Base-by-base conservation (phyloP, 1,140 invertebrate species). In the Trichonephila clavata region DNA sequence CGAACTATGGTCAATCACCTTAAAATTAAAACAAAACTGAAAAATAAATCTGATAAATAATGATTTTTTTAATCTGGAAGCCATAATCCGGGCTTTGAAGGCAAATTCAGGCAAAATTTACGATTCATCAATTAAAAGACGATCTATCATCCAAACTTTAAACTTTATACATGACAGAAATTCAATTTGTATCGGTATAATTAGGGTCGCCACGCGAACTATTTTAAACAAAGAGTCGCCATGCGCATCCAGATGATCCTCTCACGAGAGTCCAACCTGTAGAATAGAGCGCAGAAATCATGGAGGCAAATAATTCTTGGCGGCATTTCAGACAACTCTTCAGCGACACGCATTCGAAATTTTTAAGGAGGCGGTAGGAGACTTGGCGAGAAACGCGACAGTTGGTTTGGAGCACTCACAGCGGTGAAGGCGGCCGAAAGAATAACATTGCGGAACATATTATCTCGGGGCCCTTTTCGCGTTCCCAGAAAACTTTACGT, bases 401-500 rank as follows among this genome's bases (percentile, higher is more conserved):
- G 57, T 63, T 63, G 89, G 80, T 57, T 43, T 50, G 63, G 88
- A 90, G 57, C 88, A 32, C 24, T 27, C 71, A 90, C 61, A 90
- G 77, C 7, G 71, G 59, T 60, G 89, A 20, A 91, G 57, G 89
- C 77, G 57, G 89, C 77, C 88, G 60, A 91, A 91, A 91, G 89
- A 91, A 81, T 60, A 91, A 91, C 89, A 91, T 83, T 50, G 89
- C 77, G 39, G 89, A 83, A 83, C 80, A 91, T 91, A 80, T 91
- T 91, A 91, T 83, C 77, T 83, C 50, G 63, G 60, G 39, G 77
- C 57, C 39, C 32, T 39, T 77, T 32, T 14, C 50, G 57, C 61
- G 63, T 27, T 39, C 77, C 7, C 43, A 61, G 63, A 43, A 91
- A 43, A 21, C 71, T 86, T 86, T 86, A 59, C 63, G 43, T 92